Percentiles rank a stretch among this genome's conserved stretches.
phyloP scores from a whole-genome alignment of 2,797 vertebrate genomes.

The Lemur catta region DNA sequence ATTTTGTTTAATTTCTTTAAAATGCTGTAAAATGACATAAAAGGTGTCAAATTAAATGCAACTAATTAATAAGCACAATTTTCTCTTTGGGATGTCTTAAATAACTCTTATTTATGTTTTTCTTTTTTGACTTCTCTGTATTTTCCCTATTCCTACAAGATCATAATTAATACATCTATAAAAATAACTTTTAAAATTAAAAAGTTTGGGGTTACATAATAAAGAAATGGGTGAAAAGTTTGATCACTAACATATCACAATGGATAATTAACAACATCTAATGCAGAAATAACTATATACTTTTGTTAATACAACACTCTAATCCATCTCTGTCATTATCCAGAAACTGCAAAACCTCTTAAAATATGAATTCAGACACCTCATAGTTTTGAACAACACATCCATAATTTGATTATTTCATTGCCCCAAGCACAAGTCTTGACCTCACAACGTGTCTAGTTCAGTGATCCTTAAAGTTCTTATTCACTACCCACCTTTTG shows the following conservation, averaged over 20 bases:
- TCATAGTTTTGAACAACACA: neutral
- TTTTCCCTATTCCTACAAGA: neutral
- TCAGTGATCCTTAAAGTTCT: neutral
- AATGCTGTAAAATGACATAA: neutral
- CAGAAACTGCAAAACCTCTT: neutral
- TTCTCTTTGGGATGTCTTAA: neutral
- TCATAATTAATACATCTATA: neutral
- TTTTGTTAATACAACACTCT: neutral
- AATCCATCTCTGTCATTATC: neutral
- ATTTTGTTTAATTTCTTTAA: neutral
- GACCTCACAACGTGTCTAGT: neutral
- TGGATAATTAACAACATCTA: neutral
- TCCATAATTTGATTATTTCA: neutral
- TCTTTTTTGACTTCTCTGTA: neutral
- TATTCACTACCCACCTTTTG: neutral
- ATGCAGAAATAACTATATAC: neutral
- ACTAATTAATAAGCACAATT: neutral
- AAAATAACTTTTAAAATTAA: neutral
- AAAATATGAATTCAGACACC: neutral
- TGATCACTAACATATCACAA: neutral
- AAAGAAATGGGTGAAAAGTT: neutral
- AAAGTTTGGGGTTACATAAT: neutral
- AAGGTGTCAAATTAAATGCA: neutral
- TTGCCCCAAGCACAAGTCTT: neutral
- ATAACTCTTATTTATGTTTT: neutral